These are phyloP conservation scores for Chalcis sispes DNA, from an alignment of 2,888 invertebrate species.

Conservation along the genomic window DNA sequence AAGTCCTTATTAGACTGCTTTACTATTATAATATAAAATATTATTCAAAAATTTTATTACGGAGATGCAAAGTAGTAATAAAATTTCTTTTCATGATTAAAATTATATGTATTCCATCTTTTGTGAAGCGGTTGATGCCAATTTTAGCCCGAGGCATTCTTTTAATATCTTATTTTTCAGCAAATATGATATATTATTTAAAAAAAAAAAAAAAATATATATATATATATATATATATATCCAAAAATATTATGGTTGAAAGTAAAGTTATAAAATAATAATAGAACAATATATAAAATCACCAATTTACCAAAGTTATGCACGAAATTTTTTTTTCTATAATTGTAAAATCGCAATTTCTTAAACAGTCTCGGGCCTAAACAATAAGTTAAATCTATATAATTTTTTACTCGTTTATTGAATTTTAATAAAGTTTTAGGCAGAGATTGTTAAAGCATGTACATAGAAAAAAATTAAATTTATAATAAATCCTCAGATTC, in stretches of 20 bases:
- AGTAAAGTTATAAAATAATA: constrained; percentile 36
- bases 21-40: constrained; percentile 23
- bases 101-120: constrained; percentile 22
- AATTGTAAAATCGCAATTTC: constrained; percentile 17
- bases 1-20: constrained; percentile 33
- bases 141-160: constrained; percentile 34
- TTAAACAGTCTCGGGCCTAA: constrained; percentile 43
- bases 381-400: constrained; percentile 31
- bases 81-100: no score
- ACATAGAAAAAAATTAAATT: constrained; percentile 57
- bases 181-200: neutral
- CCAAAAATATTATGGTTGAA: constrained; percentile 19
- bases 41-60: no score
- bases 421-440: constrained; percentile 51
- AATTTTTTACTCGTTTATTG: constrained; percentile 49
- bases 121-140: constrained; percentile 7
- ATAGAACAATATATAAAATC: constrained; percentile 2
- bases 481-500: constrained; percentile 57
- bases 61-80: no score
- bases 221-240: neutral
- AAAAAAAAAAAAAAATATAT: no score
- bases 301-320: constrained; percentile 48
- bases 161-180: neutral
- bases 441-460: constrained; percentile 55
- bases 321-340: constrained; percentile 48